phyloP scores from a whole-genome alignment of 2,888 invertebrate species.

The Mylabris sibirica region DNA sequence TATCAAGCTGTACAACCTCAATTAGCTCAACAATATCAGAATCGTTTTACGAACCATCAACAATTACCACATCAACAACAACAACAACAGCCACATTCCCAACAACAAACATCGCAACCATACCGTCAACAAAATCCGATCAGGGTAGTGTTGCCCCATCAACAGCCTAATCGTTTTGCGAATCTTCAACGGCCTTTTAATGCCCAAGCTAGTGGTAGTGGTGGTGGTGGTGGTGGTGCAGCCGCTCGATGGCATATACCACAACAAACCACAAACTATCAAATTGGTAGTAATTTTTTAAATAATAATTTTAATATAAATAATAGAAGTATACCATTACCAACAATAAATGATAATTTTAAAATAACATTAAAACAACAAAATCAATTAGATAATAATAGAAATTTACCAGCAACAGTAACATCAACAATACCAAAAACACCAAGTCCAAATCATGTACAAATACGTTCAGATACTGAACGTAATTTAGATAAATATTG shows the following conservation, averaged over 20 bases:
- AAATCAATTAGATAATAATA: slow-evolving; percentile 45
- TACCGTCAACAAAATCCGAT: slow-evolving; percentile 23
- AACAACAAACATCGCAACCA: slow-evolving; percentile 15
- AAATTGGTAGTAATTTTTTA: slow-evolving; percentile 4
- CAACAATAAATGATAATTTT: slow-evolving; percentile 67
- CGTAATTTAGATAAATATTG: slow-evolving; percentile 81
- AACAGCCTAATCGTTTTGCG: slow-evolving; percentile 28
- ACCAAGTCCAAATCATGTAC: slow-evolving; percentile 77
- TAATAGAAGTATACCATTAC: slow-evolving; percentile 49
- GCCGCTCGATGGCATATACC: slow-evolving; percentile 79
- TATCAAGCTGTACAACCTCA: slow-evolving; percentile 60
- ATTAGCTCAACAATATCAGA: slow-evolving; percentile 58
- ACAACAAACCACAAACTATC: slow-evolving; percentile 61
- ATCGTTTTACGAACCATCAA: slow-evolving; percentile 47
- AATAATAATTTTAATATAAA: slow-evolving; percentile 24
- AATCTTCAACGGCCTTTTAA: slow-evolving; percentile 20
- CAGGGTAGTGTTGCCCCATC: slow-evolving; percentile 30
- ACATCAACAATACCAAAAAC: slow-evolving; percentile 87
- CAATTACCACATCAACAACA: slow-evolving; percentile 47
- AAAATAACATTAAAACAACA: slow-evolving; percentile 71
- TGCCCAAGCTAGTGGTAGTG: slow-evolving; percentile 42
- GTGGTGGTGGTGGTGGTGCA: slow-evolving; percentile 45
- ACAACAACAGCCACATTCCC: slow-evolving; percentile 40
- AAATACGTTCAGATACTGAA: slow-evolving; percentile 65
- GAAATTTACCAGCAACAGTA: slow-evolving; percentile 62